These are phyloP conservation scores for Taurulus bubalis DNA, from an alignment of 2,113 vertebrate genomes.

Conservation along the genomic window DNA sequence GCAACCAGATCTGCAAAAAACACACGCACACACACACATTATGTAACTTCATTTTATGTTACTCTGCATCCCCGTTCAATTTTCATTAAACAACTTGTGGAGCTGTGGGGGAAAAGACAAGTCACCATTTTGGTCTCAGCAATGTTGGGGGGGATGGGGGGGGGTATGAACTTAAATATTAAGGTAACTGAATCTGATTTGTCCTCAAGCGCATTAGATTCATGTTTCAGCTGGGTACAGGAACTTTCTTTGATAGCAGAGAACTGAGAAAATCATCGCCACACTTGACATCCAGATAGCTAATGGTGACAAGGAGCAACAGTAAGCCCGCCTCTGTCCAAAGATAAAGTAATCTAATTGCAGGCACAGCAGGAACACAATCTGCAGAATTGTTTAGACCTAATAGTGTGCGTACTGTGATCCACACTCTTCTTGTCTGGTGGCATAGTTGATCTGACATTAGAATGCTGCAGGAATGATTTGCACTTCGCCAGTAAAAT, in stretches of 20 bases:
- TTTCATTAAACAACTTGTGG: background rate
- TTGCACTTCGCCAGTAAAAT: background rate
- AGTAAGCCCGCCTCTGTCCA: background rate
- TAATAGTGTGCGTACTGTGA: background rate
- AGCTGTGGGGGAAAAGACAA: too few relatives aligned
- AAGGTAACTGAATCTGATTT: background rate
- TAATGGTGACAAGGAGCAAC: background rate
- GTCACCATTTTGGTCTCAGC: too few relatives aligned
- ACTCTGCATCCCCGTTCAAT: background rate
- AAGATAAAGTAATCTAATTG: background rate
- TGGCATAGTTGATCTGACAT: background rate
- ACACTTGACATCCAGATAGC: background rate
- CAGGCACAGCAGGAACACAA: background rate
- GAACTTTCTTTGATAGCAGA: too few relatives aligned
- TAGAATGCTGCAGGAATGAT: background rate
- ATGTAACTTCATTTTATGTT: background rate
- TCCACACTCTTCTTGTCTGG: background rate
- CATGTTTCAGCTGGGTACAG: too few relatives aligned
- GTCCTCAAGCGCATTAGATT: background rate
- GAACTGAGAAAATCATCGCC: too few relatives aligned
- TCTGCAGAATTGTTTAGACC: background rate
- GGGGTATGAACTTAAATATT: background rate
- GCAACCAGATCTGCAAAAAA: background rate
- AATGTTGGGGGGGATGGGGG: too few relatives aligned
- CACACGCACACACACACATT: background rate